Evolutionary conservation across 53 echinoderm and acorn worm genomes (phyloP).

Genomic region (Temnopleurus reevesii): DNA sequence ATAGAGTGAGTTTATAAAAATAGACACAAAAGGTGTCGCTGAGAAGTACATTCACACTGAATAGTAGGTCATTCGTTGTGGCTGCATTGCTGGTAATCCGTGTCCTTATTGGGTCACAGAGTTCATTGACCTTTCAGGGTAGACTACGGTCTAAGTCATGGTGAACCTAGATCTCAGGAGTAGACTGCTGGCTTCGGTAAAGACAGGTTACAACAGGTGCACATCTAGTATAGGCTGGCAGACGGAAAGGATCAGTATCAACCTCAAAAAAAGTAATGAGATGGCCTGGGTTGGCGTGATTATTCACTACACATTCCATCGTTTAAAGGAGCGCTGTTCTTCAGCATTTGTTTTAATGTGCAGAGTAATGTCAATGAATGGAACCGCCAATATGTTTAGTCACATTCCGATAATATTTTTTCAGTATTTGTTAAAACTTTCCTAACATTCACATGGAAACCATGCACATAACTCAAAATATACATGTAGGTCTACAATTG

Average conservation of each 20-base stretch:
- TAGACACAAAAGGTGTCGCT: slow-evolving; percentile 15
- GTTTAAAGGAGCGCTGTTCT: slow-evolving; percentile 1
- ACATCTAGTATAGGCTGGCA: slow-evolving; percentile 9
- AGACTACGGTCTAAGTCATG: slow-evolving; percentile 12
- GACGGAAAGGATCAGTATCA: slow-evolving; percentile 29
- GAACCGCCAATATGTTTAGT: too few species aligned
- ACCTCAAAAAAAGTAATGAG: slow-evolving; percentile 32
- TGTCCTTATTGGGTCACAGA: slow-evolving; percentile 48
- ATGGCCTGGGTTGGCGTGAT: slow-evolving; percentile 7
- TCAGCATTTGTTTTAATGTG: background rate
- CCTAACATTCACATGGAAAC: too few species aligned
- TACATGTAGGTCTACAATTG: too few species aligned
- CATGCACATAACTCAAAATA: too few species aligned
- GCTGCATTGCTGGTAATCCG: background rate
- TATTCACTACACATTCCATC: slow-evolving; percentile 15
- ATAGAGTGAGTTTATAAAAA: slow-evolving; percentile 19
- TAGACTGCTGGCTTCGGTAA: background rate
- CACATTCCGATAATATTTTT: too few species aligned
- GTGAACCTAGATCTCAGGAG: background rate
- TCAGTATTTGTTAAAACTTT: too few species aligned
- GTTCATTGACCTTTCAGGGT: slow-evolving; percentile 48
- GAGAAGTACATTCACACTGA: slow-evolving; percentile 36
- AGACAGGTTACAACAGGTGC: slow-evolving; percentile 44
- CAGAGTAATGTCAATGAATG: too few species aligned
- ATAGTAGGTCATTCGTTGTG: slow-evolving; percentile 27